Percentiles rank a stretch among this genome's conserved stretches.
phyloP scores from a whole-genome alignment of 2,888 invertebrate genomes.

The Stegophylla sp. region DNA sequence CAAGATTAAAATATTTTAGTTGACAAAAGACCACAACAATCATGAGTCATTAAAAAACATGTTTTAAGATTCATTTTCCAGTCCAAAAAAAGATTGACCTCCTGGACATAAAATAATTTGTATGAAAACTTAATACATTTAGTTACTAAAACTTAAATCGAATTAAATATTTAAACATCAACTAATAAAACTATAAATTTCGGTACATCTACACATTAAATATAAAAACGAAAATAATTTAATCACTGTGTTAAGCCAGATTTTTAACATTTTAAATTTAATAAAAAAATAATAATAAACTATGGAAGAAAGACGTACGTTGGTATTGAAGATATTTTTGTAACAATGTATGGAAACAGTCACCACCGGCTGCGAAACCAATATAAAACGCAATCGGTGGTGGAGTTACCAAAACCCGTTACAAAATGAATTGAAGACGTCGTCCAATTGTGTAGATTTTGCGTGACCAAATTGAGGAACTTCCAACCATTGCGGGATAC shows the following conservation, averaged over 20 bases:
- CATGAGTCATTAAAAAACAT: slow-evolving; percentile 15
- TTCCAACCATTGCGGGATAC: slow-evolving; percentile 58
- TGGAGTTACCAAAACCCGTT: slow-evolving; percentile 61
- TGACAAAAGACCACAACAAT: neutral
- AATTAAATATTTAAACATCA: no score
- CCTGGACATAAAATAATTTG: slow-evolving; percentile 24
- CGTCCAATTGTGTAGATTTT: slow-evolving; percentile 2
- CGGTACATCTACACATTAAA: no score
- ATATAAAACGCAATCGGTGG: slow-evolving; percentile 61
- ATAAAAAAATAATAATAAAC: no score
- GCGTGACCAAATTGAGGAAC: slow-evolving; percentile 57
- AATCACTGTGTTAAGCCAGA: neutral
- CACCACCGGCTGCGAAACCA: slow-evolving; percentile 59
- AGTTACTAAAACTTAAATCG: no score
- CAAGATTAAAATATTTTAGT: neutral
- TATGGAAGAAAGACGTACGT: no score
- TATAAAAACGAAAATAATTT: neutral
- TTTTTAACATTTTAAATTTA: no score
- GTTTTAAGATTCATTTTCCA: neutral
- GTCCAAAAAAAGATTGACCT: slow-evolving; percentile 46
- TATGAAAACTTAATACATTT: no score
- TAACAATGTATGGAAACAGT: slow-evolving; percentile 52
- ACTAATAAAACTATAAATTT: no score
- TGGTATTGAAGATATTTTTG: slow-evolving; percentile 6
- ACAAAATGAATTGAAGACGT: slow-evolving; percentile 29